Evolutionary conservation across 2,888 invertebrate genomes (phyloP).

Genomic region (Platypus cylindrus): DNA sequence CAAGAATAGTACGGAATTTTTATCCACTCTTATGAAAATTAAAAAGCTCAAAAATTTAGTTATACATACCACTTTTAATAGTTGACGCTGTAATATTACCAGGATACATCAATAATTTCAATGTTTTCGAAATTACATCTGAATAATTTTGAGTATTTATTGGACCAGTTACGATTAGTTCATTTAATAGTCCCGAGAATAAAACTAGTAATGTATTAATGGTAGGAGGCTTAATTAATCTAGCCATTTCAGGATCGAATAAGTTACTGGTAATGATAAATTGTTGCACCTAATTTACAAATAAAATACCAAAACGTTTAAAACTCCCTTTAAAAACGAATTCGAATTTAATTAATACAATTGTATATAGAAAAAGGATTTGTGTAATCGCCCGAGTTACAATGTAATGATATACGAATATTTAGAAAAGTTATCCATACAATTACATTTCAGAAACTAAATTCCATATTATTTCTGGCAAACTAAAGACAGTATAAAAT

Average conservation of each 20-base stretch:
- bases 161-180: slow-evolving; percentile 6
- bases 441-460: background rate
- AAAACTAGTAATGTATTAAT: slow-evolving; percentile 8
- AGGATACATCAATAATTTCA: slow-evolving; percentile 9
- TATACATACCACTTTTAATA: slow-evolving; percentile 7
- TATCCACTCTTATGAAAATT: too few species aligned
- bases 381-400: too few species aligned
- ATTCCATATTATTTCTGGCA: too few species aligned
- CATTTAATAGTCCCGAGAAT: slow-evolving; percentile 5
- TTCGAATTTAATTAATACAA: too few species aligned
- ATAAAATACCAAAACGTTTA: too few species aligned
- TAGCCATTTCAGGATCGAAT: slow-evolving; percentile 8
- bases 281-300: slow-evolving; percentile 8
- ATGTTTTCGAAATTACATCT: slow-evolving; percentile 5
- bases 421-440: too few species aligned
- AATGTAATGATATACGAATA: too few species aligned
- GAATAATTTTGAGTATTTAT: slow-evolving; percentile 8
- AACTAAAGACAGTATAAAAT: too few species aligned
- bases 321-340: too few species aligned
- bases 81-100: slow-evolving; percentile 6
- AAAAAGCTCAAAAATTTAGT: too few species aligned
- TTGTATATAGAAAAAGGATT: too few species aligned
- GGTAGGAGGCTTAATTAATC: slow-evolving; percentile 7
- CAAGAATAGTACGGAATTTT: too few species aligned
- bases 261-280: slow-evolving; percentile 8